phyloP scores from a whole-genome alignment of 2,113 vertebrate genomes.

The Isichthys henryi region DNA sequence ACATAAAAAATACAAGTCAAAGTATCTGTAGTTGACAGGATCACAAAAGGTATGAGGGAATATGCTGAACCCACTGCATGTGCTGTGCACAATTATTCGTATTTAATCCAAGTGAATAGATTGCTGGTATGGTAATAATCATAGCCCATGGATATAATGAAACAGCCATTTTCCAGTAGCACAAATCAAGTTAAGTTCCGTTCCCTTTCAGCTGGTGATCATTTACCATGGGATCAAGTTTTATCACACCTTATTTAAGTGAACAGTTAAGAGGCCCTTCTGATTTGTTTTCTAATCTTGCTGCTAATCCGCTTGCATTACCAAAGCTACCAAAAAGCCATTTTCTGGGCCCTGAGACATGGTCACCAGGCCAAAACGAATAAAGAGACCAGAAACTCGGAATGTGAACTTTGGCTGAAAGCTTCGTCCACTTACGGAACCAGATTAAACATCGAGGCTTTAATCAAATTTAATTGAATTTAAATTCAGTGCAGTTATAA shows the following conservation, averaged over 20 bases:
- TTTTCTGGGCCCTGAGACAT: background rate
- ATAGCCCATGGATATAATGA: background rate
- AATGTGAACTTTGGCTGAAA: background rate
- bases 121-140: background rate
- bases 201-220: background rate
- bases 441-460: background rate
- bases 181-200: background rate
- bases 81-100: background rate
- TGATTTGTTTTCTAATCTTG: background rate
- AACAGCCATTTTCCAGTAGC: background rate
- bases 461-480: background rate
- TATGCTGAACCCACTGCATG: background rate
- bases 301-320: background rate
- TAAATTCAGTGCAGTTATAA: background rate
- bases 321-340: background rate
- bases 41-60: background rate
- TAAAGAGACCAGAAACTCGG: background rate
- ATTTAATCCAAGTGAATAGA: background rate
- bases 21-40: background rate
- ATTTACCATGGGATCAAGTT: background rate
- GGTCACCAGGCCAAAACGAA: background rate
- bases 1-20: background rate
- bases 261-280: background rate
- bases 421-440: background rate
- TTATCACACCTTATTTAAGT: slow-evolving; percentile 11